Evolutionary conservation across 2,797 vertebrate genomes (phyloP).

Genomic region (Anguilla megastoma): DNA sequence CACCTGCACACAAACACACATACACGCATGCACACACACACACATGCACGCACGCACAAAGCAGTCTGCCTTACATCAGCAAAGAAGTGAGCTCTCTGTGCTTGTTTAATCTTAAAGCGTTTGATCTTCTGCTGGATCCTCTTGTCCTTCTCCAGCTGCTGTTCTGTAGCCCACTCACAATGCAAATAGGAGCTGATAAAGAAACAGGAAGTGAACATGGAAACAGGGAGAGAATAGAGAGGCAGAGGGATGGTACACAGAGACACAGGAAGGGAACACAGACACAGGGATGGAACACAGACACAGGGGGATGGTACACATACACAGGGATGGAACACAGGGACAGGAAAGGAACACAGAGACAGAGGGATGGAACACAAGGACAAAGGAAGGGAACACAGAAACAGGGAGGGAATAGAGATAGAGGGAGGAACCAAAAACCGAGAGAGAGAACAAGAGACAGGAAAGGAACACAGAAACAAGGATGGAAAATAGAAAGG

Average conservation of each 20-base stretch:
- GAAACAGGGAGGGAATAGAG: neutral
- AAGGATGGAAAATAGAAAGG: neutral
- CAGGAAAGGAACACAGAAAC: neutral
- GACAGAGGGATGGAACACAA: neutral
- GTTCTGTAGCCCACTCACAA: no score
- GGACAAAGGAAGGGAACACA: no score
- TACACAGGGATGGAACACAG: conserved; percentile 47
- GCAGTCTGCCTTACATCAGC: neutral
- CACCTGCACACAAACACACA: neutral
- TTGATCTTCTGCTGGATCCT: conserved; percentile 99
- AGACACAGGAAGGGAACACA: conserved; percentile 50
- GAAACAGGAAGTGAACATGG: no score
- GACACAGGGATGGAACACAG: conserved; percentile 96
- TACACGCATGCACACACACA: neutral
- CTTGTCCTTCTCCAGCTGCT: conserved; percentile 84
- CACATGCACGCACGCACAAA: conserved; percentile 1
- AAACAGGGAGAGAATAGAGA: no score
- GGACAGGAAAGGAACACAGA: conserved; percentile 1
- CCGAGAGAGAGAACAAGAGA: neutral
- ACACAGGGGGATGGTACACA: conserved; percentile 90
- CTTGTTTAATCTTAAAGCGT: conserved; percentile 62
- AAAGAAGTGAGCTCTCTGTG: conserved; percentile 50
- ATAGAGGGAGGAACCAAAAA: neutral
- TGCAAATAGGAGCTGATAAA: no score
- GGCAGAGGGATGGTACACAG: neutral